Conservation (phyloP, 1,140 invertebrate species). For the Thereuonema tuberculata region DNA sequence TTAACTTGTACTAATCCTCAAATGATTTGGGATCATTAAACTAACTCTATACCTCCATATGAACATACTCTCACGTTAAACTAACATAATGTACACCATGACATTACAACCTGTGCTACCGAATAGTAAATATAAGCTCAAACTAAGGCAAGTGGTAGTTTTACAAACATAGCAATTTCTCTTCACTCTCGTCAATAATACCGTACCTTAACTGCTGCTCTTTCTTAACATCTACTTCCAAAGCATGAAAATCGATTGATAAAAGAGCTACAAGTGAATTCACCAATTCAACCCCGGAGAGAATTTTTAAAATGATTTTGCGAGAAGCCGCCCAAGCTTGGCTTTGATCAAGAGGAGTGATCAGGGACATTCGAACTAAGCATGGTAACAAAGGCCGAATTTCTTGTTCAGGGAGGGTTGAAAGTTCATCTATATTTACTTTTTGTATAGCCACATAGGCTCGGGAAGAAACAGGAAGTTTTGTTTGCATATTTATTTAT, state of each 20-base stretch:
- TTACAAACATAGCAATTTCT: no score
- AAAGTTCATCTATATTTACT: conserved; percentile 54
- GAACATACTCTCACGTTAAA: no score
- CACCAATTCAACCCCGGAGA: conserved; percentile 82
- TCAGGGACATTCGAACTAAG: conserved; percentile 78
- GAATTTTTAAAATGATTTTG: conserved; percentile 70
- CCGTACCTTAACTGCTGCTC: conserved; percentile 74
- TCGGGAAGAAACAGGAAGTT: conserved; percentile 37
- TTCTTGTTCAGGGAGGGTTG: conserved; percentile 50
- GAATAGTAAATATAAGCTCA: no score
- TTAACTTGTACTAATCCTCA: no score
- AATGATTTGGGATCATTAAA: no score
- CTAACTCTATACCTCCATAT: no score
- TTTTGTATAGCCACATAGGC: conserved; percentile 65
- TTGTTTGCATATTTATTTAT: conserved; percentile 7
- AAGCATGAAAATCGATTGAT: conserved; percentile 83
- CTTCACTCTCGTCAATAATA: no score
- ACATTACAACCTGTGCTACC: no score
- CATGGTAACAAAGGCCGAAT: conserved; percentile 81
- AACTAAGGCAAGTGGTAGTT: no score
- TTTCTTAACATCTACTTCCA: conserved; percentile 84
- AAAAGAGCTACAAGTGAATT: conserved; percentile 86
- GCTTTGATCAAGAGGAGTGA: conserved; percentile 71
- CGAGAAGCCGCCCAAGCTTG: conserved; percentile 64
- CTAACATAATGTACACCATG: no score